A percentile compares a stretch with the other conserved stretches of the same genome.
phyloP scores from a whole-genome alignment of 2,113 vertebrate species.

The Onychostruthus taczanowskii region DNA sequence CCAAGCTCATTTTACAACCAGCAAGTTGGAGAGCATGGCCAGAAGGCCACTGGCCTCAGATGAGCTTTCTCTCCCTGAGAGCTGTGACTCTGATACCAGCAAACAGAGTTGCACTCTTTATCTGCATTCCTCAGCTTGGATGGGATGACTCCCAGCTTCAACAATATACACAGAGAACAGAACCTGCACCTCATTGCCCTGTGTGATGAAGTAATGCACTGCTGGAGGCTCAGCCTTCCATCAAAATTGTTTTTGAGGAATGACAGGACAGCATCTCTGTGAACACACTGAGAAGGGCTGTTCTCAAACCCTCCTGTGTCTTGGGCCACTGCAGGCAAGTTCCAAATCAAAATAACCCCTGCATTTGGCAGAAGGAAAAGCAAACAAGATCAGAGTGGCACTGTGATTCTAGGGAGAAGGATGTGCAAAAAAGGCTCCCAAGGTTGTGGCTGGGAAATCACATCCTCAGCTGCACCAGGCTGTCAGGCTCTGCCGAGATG shows the following conservation, averaged over 20 bases:
- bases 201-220: not conserved
- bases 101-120: not conserved
- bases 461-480: not conserved
- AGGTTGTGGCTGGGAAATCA: not conserved
- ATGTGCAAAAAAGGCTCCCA: not conserved
- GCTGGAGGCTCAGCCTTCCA: not conserved
- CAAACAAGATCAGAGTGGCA: not conserved
- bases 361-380: not conserved
- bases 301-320: not conserved
- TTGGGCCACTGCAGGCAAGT: not conserved
- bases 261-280: not conserved
- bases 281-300: not conserved
- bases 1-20: not conserved
- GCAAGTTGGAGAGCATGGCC: not conserved
- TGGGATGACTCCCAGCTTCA: not conserved
- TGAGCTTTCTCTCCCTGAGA: not conserved
- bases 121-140: not conserved
- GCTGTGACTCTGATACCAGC: not conserved
- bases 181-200: not conserved
- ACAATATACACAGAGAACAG: fast-evolving
- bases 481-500: not conserved
- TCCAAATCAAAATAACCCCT: not conserved
- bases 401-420: not conserved
- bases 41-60: not conserved
- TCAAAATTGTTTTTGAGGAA: not conserved